A percentile compares a stretch with the other conserved stretches of the same genome.
Evolutionary conservation across 1,140 invertebrate species (phyloP).

Genomic region (Drosophila serrata): DNA sequence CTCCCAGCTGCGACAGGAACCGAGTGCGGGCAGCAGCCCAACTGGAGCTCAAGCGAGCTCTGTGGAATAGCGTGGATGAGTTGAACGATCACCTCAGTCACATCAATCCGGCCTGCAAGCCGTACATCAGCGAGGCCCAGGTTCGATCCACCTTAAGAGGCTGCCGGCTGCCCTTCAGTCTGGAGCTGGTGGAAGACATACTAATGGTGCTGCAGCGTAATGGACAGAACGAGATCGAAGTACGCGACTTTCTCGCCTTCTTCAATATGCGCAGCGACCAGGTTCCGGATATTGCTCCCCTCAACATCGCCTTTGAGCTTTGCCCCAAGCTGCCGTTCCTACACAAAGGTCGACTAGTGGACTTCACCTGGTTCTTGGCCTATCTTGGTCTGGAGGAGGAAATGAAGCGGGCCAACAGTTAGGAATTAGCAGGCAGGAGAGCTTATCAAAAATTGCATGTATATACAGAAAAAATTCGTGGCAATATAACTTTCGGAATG

Average conservation of each 20-base stretch:
- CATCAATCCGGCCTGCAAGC: slow-evolving; percentile 87
- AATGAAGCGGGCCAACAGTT: slow-evolving; percentile 60
- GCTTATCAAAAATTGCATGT: slow-evolving; percentile 62
- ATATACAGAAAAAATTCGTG: slow-evolving; percentile 81
- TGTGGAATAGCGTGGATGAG: slow-evolving; percentile 90
- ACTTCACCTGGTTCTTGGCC: slow-evolving; percentile 76
- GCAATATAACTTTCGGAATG: slow-evolving; percentile 78
- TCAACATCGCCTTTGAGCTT: slow-evolving; percentile 81
- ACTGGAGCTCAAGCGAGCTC: slow-evolving; percentile 88
- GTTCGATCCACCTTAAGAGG: slow-evolving; percentile 88
- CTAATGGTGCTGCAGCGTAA: slow-evolving; percentile 88
- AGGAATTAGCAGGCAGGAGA: not conserved
- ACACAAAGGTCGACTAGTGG: slow-evolving; percentile 75
- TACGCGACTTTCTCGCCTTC: slow-evolving; percentile 79
- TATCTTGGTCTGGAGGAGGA: slow-evolving; percentile 77
- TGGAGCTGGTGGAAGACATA: slow-evolving; percentile 89
- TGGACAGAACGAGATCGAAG: slow-evolving; percentile 87
- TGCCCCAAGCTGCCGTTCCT: slow-evolving; percentile 80
- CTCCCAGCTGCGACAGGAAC: slow-evolving; percentile 85
- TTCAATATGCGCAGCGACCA: slow-evolving; percentile 71
- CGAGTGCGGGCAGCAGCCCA: slow-evolving; percentile 88
- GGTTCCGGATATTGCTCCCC: slow-evolving; percentile 74
- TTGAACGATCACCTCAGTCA: slow-evolving; percentile 89
- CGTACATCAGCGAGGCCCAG: slow-evolving; percentile 86
- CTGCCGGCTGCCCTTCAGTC: slow-evolving; percentile 88